A percentile compares a stretch with the other conserved stretches of the same genome.
These are phyloP conservation scores for Lophotriccus pileatus DNA, from an alignment of 2,797 vertebrate genomes.

Conservation along the genomic window DNA sequence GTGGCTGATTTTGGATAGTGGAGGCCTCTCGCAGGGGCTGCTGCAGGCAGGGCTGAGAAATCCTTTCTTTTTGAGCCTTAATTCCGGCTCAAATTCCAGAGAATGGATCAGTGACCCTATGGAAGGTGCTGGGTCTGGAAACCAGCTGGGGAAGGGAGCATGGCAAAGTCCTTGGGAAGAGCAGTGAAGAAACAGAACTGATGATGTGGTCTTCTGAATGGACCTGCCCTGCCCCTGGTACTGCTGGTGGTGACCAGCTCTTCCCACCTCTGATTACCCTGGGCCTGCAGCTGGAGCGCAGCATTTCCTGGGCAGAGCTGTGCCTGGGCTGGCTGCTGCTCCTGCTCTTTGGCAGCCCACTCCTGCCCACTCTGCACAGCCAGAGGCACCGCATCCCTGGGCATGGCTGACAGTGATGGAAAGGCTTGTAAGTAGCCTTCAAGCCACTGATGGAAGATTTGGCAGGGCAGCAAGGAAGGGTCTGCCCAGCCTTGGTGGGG, in stretches of 20 bases:
- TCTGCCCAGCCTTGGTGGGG: neutral
- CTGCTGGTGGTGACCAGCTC: neutral
- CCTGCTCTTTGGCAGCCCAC: neutral
- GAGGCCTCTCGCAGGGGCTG: neutral
- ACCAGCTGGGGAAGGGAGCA: neutral
- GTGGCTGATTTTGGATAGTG: neutral
- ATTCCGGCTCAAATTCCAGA: neutral
- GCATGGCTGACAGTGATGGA: fast-evolving
- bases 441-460: neutral
- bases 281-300: neutral
- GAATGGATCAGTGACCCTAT: neutral
- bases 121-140: neutral
- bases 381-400: neutral
- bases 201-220: neutral
- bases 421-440: neutral
- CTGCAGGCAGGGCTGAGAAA: neutral
- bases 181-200: neutral
- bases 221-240: fast-evolving
- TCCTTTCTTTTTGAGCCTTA: neutral
- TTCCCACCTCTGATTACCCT: fast-evolving
- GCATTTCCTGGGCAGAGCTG: neutral
- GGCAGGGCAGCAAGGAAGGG: neutral
- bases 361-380: neutral
- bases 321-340: neutral
- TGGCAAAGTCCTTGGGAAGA: neutral